These are phyloP conservation scores for Pampusana beccarii DNA, from an alignment of 2,113 vertebrate genomes.

Conservation along the genomic window DNA sequence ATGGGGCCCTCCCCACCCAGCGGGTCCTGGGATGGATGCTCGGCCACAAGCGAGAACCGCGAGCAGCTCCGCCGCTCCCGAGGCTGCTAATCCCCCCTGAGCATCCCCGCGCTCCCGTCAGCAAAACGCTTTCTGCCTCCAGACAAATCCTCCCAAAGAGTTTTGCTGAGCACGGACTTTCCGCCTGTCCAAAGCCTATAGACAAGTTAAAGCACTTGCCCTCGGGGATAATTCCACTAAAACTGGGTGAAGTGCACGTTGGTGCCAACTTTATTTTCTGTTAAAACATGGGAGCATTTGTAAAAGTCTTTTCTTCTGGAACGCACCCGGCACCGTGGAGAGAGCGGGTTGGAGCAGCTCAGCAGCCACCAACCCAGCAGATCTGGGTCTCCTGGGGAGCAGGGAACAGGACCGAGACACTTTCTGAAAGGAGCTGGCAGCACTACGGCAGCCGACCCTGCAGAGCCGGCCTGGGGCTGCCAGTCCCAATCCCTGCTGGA, in stretches of 20 bases:
- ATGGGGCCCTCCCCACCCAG: rapidly evolving
- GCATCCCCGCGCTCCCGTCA: slow-evolving; percentile 38
- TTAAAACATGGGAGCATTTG: slow-evolving; percentile 33
- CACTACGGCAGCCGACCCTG: background rate
- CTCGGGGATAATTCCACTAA: slow-evolving; percentile 45
- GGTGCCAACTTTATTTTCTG: slow-evolving; percentile 25
- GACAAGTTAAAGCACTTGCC: slow-evolving; percentile 64
- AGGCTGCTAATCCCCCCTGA: slow-evolving; percentile 57
- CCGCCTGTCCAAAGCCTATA: slow-evolving; percentile 3
- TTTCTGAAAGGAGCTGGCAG: background rate
- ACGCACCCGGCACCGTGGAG: rapidly evolving
- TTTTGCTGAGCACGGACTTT: slow-evolving; percentile 64
- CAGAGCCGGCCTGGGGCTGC: background rate
- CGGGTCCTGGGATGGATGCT: background rate
- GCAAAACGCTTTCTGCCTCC: slow-evolving; percentile 48
- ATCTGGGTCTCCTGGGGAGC: background rate
- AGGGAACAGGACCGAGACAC: rapidly evolving
- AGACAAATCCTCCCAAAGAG: slow-evolving; percentile 61
- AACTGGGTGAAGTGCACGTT: background rate
- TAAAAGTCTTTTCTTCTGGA: slow-evolving; percentile 20
- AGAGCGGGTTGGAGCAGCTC: background rate
- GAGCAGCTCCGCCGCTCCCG: background rate
- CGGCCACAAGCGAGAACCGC: background rate
- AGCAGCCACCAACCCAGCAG: rapidly evolving
- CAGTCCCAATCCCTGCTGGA: background rate